A percentile compares a stretch with the other conserved stretches of the same genome.
Conservation (phyloP, 2,888 invertebrate genomes). For the Drosophila aldrichi region DNA sequence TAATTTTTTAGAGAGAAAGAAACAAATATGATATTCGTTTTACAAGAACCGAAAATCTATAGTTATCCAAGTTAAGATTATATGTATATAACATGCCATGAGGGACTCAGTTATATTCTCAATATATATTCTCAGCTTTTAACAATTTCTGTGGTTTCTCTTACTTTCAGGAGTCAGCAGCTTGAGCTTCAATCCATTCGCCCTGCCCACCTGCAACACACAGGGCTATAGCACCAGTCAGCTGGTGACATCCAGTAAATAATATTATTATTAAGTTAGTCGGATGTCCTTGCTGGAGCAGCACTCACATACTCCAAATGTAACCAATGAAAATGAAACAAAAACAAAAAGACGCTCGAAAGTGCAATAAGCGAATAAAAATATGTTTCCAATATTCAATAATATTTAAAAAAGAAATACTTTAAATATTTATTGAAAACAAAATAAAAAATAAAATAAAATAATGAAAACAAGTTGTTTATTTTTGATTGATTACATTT, state of each 20-base stretch:
- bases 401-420: constrained; percentile 24
- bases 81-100: too few relatives aligned
- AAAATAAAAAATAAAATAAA: constrained; percentile 24
- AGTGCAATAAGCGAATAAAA: constrained; percentile 68
- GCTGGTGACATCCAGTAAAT: constrained; percentile 91
- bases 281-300: constrained; percentile 23
- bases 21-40: too few relatives aligned
- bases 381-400: constrained; percentile 65
- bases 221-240: constrained; percentile 93
- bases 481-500: constrained; percentile 50
- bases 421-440: constrained; percentile 47
- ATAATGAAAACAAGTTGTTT: constrained; percentile 31
- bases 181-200: constrained; percentile 97
- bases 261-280: constrained; percentile 85
- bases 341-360: constrained; percentile 67
- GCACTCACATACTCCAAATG: constrained; percentile 8
- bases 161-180: constrained; percentile 89
- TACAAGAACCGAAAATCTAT: too few relatives aligned
- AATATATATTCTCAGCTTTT: neutral
- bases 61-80: too few relatives aligned
- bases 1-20: too few relatives aligned
- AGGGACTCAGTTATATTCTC: neutral
- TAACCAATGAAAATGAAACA: constrained; percentile 38
- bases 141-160: neutral
- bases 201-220: constrained; percentile 94